phyloP scores from a whole-genome alignment of 1,140 invertebrate species.

The Diorhabda sublineata region DNA sequence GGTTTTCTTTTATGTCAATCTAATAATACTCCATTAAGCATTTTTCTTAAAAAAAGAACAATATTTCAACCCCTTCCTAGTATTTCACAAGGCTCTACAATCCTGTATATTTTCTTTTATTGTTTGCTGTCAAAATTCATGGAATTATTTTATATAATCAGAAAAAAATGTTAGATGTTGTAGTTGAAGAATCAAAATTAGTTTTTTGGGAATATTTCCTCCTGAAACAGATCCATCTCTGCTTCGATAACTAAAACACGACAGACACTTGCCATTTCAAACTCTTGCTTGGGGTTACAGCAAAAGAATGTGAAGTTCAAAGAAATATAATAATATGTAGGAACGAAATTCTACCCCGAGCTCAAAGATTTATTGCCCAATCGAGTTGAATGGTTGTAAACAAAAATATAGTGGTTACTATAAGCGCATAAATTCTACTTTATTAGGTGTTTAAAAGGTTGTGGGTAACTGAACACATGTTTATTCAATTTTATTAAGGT shows the following conservation, averaged over 20 bases:
- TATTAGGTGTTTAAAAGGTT: conserved; percentile 35
- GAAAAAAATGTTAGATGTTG: too few relatives aligned
- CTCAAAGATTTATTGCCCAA: conserved; percentile 40
- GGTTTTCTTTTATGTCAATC: too few relatives aligned
- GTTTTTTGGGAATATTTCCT: too few relatives aligned
- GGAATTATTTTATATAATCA: too few relatives aligned
- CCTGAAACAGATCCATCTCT: neutral
- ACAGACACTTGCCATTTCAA: neutral
- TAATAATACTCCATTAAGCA: too few relatives aligned
- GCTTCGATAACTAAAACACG: neutral
- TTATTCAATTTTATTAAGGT: conserved; percentile 9
- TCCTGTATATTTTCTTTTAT: too few relatives aligned
- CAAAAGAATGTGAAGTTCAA: conserved; percentile 4
- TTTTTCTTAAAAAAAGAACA: too few relatives aligned
- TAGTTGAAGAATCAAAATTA: too few relatives aligned
- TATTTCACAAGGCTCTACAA: too few relatives aligned
- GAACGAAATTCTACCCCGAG: conserved; percentile 19
- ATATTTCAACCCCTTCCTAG: too few relatives aligned
- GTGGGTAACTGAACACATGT: conserved; percentile 25
- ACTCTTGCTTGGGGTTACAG: conserved; percentile 8
- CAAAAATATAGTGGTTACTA: conserved; percentile 40
- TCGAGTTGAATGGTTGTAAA: conserved; percentile 39
- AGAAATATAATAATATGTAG: conserved; percentile 7
- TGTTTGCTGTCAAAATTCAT: too few relatives aligned
- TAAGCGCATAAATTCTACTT: conserved; percentile 41